Evolutionary conservation across 1,140 invertebrate genomes (phyloP).

Genomic region (Acromyrmex charruanus): DNA sequence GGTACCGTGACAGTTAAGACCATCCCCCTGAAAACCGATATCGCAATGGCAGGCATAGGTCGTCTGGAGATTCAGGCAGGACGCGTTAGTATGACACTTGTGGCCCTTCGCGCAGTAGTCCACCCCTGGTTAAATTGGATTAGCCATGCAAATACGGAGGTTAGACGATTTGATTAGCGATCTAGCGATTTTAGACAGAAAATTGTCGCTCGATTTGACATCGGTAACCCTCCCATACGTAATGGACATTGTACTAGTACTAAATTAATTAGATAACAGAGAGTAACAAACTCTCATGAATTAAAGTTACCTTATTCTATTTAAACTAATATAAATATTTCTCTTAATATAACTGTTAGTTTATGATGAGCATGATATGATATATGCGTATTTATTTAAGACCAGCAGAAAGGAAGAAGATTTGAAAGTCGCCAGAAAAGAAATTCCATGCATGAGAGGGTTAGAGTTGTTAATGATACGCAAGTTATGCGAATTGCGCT

Average conservation of each 20-base stretch:
- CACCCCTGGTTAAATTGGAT: constrained; percentile 89
- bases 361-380: neutral
- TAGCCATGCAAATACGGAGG: constrained; percentile 76
- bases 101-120: constrained; percentile 96
- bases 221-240: constrained; percentile 36
- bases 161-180: constrained; percentile 73
- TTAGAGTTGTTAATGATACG: constrained; percentile 37
- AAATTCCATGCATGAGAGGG: constrained; percentile 48
- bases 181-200: constrained; percentile 12
- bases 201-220: neutral
- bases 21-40: constrained; percentile 93
- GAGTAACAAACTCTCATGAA: neutral
- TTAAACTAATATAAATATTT: constrained; percentile 26
- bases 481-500: constrained; percentile 18
- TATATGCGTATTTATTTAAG: constrained; percentile 16
- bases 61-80: constrained; percentile 94
- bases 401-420: neutral
- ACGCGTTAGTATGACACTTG: constrained; percentile 93
- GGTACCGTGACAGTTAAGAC: constrained; percentile 91
- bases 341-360: neutral
- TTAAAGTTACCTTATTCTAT: neutral
- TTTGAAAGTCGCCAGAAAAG: neutral
- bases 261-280: constrained; percentile 5
- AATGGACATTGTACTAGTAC: neutral
- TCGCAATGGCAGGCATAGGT: constrained; percentile 94